Conservation (phyloP, 2,113 vertebrate genomes). For the Hippocampus mohnikei region DNA sequence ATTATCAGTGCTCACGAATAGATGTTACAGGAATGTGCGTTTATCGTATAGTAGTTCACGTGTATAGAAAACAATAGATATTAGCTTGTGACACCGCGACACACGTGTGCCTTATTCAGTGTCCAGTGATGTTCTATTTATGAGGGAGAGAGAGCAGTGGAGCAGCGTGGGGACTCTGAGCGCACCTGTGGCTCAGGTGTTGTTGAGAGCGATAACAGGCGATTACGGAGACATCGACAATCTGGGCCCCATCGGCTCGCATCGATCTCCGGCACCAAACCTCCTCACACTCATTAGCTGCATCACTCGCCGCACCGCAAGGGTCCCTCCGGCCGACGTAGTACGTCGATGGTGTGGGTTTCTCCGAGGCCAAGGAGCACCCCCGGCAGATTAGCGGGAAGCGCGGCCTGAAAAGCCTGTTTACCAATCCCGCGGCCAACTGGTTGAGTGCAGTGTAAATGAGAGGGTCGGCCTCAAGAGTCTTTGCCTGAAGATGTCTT, state of each 20-base stretch:
- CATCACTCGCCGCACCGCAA: slow-evolving; percentile 37
- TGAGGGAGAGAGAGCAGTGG: background rate
- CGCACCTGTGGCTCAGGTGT: slow-evolving; percentile 51
- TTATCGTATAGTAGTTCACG: no score
- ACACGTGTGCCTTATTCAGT: background rate
- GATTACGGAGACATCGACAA: slow-evolving; percentile 51
- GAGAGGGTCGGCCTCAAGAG: slow-evolving; percentile 11
- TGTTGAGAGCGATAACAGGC: slow-evolving; percentile 44
- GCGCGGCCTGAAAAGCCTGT: slow-evolving; percentile 40
- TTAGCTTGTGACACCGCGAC: background rate
- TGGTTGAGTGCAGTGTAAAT: slow-evolving; percentile 41
- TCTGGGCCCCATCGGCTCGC: slow-evolving; percentile 22
- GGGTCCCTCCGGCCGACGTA: slow-evolving; percentile 29
- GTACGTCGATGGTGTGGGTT: slow-evolving; percentile 21
- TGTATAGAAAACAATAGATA: no score
- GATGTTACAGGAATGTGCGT: no score
- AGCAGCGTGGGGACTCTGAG: background rate
- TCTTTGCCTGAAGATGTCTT: slow-evolving; percentile 17
- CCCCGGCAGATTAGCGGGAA: slow-evolving; percentile 47
- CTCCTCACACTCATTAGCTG: slow-evolving; percentile 58
- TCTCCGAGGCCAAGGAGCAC: slow-evolving; percentile 43
- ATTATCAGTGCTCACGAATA: no score
- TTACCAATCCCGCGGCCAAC: slow-evolving; percentile 34
- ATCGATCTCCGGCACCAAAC: slow-evolving; percentile 46
- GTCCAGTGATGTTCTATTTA: background rate